Evolutionary conservation across 2,797 vertebrate species (phyloP), one percentile per base, ranked within the genome.

Genomic region (Linurgus olivaceus): DNA sequence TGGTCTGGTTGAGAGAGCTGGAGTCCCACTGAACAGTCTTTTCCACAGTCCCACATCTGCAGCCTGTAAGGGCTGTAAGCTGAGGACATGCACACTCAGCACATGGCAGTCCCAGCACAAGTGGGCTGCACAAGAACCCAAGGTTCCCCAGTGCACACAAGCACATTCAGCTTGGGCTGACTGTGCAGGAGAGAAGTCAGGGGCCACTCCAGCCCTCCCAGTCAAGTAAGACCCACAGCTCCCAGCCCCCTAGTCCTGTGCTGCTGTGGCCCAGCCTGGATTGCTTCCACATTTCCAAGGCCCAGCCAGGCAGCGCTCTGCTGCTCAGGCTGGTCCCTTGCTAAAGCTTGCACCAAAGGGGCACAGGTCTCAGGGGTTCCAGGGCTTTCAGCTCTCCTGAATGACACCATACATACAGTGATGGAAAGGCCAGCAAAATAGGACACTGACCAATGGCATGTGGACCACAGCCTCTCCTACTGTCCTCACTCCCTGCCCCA

Each of bases 371-470:
- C 2, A 2, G 50, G 44, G 21, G 13, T 25, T 35, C 42, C 80
- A 38, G 62, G 13, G 50, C 55, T 84, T 75, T 50, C 81, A 80
- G 42, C 42, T 44, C 24, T 90, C 76, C 54, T 33, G 42, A 80
- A 62, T 3, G 13, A 51, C 51, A 90, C 23, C 35, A 51, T 2
- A 35, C 8, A 59, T 20, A 33, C 28, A 33, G 78, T 1, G 33
- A 76, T 14, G 38, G 70, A 33, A 83, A 90, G 23, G 17, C 12
- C 15, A 86, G n/a, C 26, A 38, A 74, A 81, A 31, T 5, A 18
- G 18, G 45, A 55, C 42, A 47, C 28, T 51, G 47, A 67, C 11
- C 33, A 54, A 4, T 0, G 48, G 45, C 0, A 17, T 8, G 9
- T 28, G 38, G 20, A 76, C 24, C 33, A 31, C 55, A 79, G 74